These are phyloP conservation scores for Cantharis flavilabris DNA, from an alignment of 2,888 invertebrate species.

Conservation along the genomic window DNA sequence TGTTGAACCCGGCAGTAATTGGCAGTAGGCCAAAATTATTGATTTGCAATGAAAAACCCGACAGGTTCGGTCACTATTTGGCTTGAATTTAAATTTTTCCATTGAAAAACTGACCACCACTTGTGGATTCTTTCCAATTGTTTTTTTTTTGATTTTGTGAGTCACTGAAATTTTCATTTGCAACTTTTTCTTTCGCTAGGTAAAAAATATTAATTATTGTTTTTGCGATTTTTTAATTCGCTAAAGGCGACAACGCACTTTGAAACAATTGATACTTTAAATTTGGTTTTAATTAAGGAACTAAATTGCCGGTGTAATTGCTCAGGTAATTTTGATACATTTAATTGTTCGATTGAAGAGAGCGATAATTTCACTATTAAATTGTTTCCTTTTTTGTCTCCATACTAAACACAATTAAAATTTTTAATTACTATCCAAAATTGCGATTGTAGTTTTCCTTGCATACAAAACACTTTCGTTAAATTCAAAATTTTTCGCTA, in stretches of 20 bases:
- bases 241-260: not conserved
- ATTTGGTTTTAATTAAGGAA: not conserved
- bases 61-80: conserved; percentile 20
- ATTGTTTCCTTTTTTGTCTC: not conserved
- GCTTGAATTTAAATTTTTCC: conserved; percentile 16
- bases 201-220: not conserved
- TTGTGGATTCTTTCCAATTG: not conserved
- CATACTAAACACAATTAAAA: not conserved
- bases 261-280: not conserved
- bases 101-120: conserved; percentile 3
- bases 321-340: not conserved
- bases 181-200: not conserved
- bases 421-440: not conserved
- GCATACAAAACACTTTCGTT: not conserved
- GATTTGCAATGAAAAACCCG: conserved; percentile 36
- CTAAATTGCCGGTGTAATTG: not conserved
- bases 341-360: not conserved
- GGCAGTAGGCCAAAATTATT: conserved; percentile 36
- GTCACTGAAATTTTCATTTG: not conserved
- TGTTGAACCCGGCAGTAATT: conserved; percentile 39
- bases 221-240: not conserved
- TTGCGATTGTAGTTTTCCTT: not conserved
- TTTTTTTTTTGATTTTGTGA: not conserved
- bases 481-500: not conserved
- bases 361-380: not conserved